Evolutionary conservation across 2,797 vertebrate species (phyloP).

Genomic region (Delichon dasypus): DNA sequence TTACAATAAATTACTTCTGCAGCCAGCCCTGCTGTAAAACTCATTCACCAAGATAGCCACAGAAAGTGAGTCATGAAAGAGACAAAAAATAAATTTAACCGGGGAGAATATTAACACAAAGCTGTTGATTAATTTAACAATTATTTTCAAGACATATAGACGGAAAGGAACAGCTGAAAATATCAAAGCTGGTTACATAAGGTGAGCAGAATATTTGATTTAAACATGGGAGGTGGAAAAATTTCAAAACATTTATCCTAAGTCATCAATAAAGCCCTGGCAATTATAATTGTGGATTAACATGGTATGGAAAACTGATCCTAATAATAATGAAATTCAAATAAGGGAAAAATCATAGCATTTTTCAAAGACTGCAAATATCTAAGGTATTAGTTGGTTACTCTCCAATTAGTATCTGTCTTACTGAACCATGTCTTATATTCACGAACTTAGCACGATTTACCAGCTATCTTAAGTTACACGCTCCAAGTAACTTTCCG

Average conservation of each 20-base stretch:
- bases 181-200: not conserved
- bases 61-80: not conserved
- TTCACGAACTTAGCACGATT: not conserved
- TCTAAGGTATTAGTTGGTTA: not conserved
- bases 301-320: not conserved
- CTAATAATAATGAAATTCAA: not conserved
- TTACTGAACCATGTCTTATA: not conserved
- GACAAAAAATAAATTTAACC: not conserved
- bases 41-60: not conserved
- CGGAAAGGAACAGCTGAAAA: not conserved
- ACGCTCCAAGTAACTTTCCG: not conserved
- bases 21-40: not conserved
- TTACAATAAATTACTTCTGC: conserved; percentile 8
- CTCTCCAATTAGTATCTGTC: not conserved
- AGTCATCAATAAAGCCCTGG: not conserved
- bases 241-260: not conserved
- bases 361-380: not conserved
- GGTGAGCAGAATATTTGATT: not conserved
- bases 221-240: not conserved
- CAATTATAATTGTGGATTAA: not conserved
- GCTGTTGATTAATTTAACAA: not conserved
- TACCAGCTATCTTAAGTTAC: not conserved
- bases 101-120: not conserved
- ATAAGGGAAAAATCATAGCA: not conserved
- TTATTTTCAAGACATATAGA: not conserved